Percentiles rank a stretch among this genome's conserved stretches.
These are phyloP conservation scores for Sthenelais limicola DNA, from an alignment of 2,888 invertebrate species.

Conservation along the genomic window DNA sequence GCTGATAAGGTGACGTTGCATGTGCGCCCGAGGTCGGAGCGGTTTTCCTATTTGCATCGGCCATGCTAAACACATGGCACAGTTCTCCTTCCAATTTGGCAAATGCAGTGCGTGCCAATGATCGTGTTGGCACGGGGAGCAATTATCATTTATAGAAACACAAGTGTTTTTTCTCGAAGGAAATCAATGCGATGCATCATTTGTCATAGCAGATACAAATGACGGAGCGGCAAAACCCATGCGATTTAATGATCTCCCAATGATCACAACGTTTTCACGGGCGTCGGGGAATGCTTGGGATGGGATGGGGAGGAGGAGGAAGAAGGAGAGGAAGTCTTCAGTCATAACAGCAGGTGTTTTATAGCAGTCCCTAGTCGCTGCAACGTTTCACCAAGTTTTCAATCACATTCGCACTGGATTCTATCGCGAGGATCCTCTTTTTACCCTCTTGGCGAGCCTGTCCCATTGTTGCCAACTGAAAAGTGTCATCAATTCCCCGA, in stretches of 20 bases:
- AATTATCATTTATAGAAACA: constrained; percentile 29
- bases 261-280: neutral
- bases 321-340: constrained; percentile 35
- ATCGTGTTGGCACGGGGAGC: neutral
- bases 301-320: too few relatives aligned
- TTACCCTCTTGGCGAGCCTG: neutral
- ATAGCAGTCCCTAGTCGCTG: constrained; percentile 2
- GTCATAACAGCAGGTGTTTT: constrained; percentile 19
- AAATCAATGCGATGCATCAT: constrained; percentile 33
- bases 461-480: constrained; percentile 18
- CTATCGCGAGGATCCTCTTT: neutral
- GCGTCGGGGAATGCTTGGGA: too few relatives aligned
- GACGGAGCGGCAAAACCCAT: constrained; percentile 26
- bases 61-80: constrained; percentile 25
- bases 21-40: constrained; percentile 13
- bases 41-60: constrained; percentile 22
- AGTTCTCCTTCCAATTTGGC: constrained; percentile 32
- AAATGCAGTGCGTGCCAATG: constrained; percentile 22
- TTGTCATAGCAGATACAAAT: constrained; percentile 16
- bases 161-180: neutral
- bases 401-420: neutral
- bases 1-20: constrained; percentile 25
- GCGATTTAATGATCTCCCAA: constrained; percentile 36
- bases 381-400: constrained; percentile 10
- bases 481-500: constrained; percentile 32